Percentiles rank a stretch among this genome's conserved stretches.
Evolutionary conservation across 23 tunicate species (phyloP).

Genomic region (Ascidia mentula): DNA sequence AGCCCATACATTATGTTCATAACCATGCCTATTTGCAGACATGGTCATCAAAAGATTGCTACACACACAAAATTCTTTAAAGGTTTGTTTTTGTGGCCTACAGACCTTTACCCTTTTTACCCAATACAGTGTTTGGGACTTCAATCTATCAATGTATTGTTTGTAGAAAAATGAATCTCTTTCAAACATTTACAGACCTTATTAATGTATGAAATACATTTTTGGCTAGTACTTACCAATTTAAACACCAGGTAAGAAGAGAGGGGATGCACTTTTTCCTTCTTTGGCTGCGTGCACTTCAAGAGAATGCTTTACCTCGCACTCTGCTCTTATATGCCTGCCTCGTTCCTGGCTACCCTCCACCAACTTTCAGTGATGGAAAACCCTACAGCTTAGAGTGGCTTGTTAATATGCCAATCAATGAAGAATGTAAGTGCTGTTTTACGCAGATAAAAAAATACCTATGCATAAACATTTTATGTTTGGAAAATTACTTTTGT

Average conservation of each 20-base stretch:
- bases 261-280: conserved; percentile 83
- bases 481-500: neutral
- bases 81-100: conserved; percentile 28
- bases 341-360: conserved; percentile 87
- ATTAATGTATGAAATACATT: no score
- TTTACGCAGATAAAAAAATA: neutral
- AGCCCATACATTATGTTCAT: neutral
- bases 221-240: no score
- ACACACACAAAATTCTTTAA: conserved; percentile 79
- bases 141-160: no score
- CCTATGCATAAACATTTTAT: neutral
- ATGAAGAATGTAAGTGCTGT: conserved; percentile 54
- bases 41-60: conserved; percentile 74
- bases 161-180: no score
- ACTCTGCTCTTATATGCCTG: conserved; percentile 78
- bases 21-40: conserved; percentile 31
- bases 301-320: conserved; percentile 51
- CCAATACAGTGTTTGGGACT: no score
- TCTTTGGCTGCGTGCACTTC: conserved; percentile 87
- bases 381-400: conserved; percentile 60
- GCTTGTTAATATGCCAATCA: conserved; percentile 55
- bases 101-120: neutral
- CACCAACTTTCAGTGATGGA: conserved; percentile 56
- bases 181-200: no score
- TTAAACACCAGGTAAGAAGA: conserved; percentile 49